phyloP scores from a whole-genome alignment of 2,888 invertebrate species.

The Rotaria macrura region DNA sequence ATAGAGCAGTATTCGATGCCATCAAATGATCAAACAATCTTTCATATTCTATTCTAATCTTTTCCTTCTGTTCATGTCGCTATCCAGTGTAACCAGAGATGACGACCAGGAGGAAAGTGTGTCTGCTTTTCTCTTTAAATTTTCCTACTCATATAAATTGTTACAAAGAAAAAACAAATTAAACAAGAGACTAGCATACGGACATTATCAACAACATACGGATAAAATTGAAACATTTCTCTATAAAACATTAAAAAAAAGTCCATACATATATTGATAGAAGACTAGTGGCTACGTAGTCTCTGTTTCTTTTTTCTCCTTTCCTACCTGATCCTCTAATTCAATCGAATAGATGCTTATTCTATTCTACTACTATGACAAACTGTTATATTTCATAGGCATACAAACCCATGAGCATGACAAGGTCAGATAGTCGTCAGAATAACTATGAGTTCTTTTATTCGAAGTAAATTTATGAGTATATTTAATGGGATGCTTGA shows the following conservation, averaged over 20 bases:
- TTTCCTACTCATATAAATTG: not conserved
- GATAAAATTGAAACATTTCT: not conserved
- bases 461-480: not conserved
- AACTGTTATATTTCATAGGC: not conserved
- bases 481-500: not conserved
- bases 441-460: not conserved
- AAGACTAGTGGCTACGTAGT: not conserved
- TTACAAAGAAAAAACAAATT: not conserved
- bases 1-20: not conserved
- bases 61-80: not conserved
- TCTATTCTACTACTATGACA: not conserved
- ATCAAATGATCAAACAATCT: not conserved
- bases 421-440: not conserved
- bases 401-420: not conserved
- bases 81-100: not conserved
- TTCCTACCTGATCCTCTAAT: not conserved
- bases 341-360: not conserved
- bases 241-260: not conserved
- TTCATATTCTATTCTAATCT: not conserved
- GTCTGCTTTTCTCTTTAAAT: not conserved
- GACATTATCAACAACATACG: not conserved
- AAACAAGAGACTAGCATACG: not conserved
- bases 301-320: not conserved
- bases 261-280: not conserved
- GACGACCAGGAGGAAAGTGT: not conserved